Base-by-base conservation (phyloP, 2,797 vertebrate species). In the Apogon talboti region DNA sequence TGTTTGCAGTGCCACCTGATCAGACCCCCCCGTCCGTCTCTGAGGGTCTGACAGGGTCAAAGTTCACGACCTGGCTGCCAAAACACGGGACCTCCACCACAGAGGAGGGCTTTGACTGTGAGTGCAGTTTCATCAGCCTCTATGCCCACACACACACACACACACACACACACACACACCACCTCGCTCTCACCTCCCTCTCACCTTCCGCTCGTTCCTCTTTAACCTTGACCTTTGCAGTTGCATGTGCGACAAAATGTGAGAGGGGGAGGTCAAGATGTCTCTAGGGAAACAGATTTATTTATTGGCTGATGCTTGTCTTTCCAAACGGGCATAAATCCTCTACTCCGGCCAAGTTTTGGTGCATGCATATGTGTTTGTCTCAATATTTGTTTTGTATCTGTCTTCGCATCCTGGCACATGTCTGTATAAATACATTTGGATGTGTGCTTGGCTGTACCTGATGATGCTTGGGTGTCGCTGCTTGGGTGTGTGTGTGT, bases 181-280 rank as follows among this genome's bases (percentile, higher is more conserved):
- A 46, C 46, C 58, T 19, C 56, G 56, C 60, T 66, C 37, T 81
- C 62, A 58, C 82, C 66, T 69, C 70, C 63, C 45, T 59, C 58
- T 64, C 50, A 89, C 88, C 88, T 81, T 79, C 62, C 45, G 38
- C 75, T 63, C 84, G 84, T 78, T 61, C 73, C 74, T 63, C 71
- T 56, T 38, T 81, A 82, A 87, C 91, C 87, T 91, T 92, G 91
- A 91, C 84, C 81, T 79, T 40, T 38, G 64, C 60, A 49, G 65
- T 62, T 69, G 74, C 61, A 62, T 62, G 55, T 65, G 59, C 38
- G 24, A 76, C 75, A 74, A 72, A 84, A 60, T 53, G 51, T 52
- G 57, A 56, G 33, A 28, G 57, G 19, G 44, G 11, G 63, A 62
- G 83, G 80, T 81, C 83, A 81, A 60, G 47, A 53, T 75, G 62